Evolutionary conservation across 2,888 invertebrate species (phyloP), one percentile per base, ranked within the genome.

Genomic region (Orthonevra nobilis): DNA sequence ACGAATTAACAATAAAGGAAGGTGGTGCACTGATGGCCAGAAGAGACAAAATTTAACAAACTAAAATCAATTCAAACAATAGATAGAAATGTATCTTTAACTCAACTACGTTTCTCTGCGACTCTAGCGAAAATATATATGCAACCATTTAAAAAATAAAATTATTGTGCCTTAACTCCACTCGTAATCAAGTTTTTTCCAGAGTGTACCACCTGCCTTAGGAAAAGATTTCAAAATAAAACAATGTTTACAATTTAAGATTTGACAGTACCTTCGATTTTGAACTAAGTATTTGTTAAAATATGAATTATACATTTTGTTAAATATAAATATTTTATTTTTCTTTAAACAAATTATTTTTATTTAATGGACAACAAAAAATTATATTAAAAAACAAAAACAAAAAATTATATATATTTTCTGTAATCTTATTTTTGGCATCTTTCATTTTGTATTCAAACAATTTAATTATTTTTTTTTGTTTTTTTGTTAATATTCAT

Each of bases 401-500:
- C 19, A 50, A 28, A 61, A 60, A 28, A 28, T 30, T 30, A 7
- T 34, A 48, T 38, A 44, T n/a, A 38, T 15, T 46, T 26, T 28
- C 10, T 46, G 6, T 56, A 1, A 32, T 56, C 17, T 28, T 23
- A 36, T 28, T 38, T 3, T 23, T 5, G 3, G 23, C 3, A 26
- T 28, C n/a, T 17, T 34, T 17, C 3, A 2, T 34, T 14, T 2
- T 32, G 32, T n/a, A 12, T 23, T 4, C 23, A 10, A n/a, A n/a
- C n/a, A n/a, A n/a, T n/a, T n/a, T n/a, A n/a, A n/a, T n/a, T 20
- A 23, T 30, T 6, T 48, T 46, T 42, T 19, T 36, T 63, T 44
- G 56, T 69, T 69, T n/a, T n/a, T 75, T 75, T 69, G 75, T 75
- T 75, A 75, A 69, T 70, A 58, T 70, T 70, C 75, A 70, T 70